phyloP scores from a whole-genome alignment of 2,797 vertebrate genomes.

The Balearica regulorum region DNA sequence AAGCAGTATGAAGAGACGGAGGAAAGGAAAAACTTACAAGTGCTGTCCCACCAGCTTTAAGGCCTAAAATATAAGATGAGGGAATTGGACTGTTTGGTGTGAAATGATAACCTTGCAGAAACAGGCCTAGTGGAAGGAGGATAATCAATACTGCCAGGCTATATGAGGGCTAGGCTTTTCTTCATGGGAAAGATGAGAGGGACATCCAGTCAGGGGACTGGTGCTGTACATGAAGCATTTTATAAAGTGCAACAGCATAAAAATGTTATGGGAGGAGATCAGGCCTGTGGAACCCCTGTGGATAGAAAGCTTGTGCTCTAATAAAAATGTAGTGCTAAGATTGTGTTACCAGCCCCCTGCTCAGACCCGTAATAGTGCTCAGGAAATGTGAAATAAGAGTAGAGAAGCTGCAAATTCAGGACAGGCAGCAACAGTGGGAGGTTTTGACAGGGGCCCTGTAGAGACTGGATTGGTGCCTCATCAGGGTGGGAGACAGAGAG shows the following conservation, averaged over 20 bases:
- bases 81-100: neutral
- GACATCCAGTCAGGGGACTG: neutral
- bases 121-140: neutral
- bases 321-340: neutral
- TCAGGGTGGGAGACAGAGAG: neutral
- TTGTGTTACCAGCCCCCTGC: neutral
- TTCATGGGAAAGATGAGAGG: neutral
- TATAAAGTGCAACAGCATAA: neutral
- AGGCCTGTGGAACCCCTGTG: neutral
- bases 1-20: neutral
- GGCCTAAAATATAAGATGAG: neutral
- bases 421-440: neutral
- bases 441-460: neutral
- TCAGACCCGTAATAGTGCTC: neutral
- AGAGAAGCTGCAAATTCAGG: constrained; percentile 27
- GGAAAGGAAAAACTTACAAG: neutral
- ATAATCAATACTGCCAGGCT: neutral
- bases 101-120: neutral
- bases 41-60: neutral
- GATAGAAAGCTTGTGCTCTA: neutral
- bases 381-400: constrained; percentile 8
- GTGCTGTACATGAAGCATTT: neutral
- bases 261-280: neutral
- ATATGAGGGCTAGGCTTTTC: too few species aligned
- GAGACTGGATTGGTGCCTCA: neutral